Evolutionary conservation across 2,888 invertebrate genomes (phyloP).

Genomic region (Cancer borealis): DNA sequence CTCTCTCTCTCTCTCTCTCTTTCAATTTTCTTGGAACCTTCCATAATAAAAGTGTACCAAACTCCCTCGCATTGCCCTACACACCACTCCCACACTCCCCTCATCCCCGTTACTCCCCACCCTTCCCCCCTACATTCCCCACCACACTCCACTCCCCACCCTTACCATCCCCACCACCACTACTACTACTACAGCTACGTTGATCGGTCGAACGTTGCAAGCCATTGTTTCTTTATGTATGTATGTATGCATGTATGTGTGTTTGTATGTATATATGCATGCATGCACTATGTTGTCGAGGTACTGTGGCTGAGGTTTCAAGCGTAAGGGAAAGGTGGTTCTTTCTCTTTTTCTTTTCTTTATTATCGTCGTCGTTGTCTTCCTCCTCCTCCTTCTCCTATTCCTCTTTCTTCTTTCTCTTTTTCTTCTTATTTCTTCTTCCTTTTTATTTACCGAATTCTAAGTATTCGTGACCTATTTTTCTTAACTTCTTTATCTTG

Average conservation of each 20-base stretch:
- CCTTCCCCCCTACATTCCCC: neutral
- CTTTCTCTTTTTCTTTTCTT: neutral
- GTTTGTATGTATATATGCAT: conserved; percentile 42
- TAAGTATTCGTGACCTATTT: neutral
- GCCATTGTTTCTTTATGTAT: neutral
- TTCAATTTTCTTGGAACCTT: neutral
- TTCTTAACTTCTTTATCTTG: too few relatives aligned
- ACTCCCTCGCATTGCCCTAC: neutral
- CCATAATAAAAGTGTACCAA: neutral
- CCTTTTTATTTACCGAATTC: neutral
- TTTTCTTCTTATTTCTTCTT: neutral
- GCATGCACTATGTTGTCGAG: neutral
- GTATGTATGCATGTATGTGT: conserved; percentile 52
- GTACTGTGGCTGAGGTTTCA: too few relatives aligned
- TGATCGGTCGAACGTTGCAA: neutral
- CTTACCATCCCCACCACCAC: neutral
- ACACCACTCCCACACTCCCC: conserved; percentile 14
- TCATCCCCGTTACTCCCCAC: conserved; percentile 31
- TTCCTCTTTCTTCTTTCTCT: neutral
- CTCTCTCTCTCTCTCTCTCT: conserved; percentile 39
- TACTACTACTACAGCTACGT: neutral
- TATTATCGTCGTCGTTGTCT: neutral
- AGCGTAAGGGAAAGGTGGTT: neutral
- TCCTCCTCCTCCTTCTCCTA: neutral
- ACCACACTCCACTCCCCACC: neutral